Evolutionary conservation across 2,113 vertebrate genomes (phyloP).

Genomic region (Bubalus kerabau): DNA sequence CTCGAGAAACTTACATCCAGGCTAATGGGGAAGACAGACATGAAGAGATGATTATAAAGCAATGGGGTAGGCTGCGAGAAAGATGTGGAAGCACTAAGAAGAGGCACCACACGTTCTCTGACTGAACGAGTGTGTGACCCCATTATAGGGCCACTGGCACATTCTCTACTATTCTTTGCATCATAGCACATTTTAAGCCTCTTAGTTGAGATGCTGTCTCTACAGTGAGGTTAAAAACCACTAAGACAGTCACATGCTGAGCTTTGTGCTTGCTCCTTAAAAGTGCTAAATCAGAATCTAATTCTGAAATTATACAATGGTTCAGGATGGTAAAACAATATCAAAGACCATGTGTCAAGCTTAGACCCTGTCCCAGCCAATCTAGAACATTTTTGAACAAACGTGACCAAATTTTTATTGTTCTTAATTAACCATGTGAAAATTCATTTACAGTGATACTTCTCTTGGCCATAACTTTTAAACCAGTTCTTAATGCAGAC

Average conservation of each 20-base stretch:
- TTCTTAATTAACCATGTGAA: neutral
- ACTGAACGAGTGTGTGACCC: neutral
- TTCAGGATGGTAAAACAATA: slow-evolving; percentile 64
- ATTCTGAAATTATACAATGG: slow-evolving; percentile 69
- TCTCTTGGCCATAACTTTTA: neutral
- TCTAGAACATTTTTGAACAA: slow-evolving; percentile 5
- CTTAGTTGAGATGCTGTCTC: neutral
- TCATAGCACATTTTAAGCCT: slow-evolving; percentile 21
- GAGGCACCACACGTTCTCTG: neutral
- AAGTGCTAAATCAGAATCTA: slow-evolving; percentile 74
- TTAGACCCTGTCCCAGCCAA: neutral
- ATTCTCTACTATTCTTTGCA: neutral
- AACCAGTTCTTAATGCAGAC: neutral
- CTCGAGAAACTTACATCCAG: neutral
- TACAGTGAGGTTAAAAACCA: slow-evolving; percentile 63
- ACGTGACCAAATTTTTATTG: neutral
- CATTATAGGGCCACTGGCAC: neutral
- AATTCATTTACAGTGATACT: neutral
- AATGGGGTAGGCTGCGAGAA: neutral
- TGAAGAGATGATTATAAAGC: neutral
- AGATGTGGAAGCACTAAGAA: neutral
- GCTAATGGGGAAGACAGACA: neutral
- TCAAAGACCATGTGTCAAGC: slow-evolving; percentile 29
- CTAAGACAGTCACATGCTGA: slow-evolving; percentile 64
- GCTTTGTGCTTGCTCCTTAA: slow-evolving; percentile 62